Percentiles rank a stretch among this genome's conserved stretches.
phyloP scores from a whole-genome alignment of 2,113 vertebrate genomes.

The Micromys minutus region DNA sequence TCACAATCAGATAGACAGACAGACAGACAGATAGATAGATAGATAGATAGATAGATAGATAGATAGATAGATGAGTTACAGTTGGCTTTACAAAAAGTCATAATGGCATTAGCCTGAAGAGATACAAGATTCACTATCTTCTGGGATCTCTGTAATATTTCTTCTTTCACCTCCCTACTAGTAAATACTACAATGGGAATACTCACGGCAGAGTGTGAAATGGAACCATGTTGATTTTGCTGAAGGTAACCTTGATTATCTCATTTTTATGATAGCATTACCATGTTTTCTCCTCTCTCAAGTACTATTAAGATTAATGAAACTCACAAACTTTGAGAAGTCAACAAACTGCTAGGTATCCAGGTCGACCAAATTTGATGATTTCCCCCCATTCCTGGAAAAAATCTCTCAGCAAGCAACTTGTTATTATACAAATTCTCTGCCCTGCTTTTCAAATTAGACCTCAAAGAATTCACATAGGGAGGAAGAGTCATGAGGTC shows the following conservation, averaged over 20 bases:
- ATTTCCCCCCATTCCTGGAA: not conserved
- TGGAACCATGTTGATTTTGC: not conserved
- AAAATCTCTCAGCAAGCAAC: not conserved
- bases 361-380: not conserved
- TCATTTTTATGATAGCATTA: not conserved
- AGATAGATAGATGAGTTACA: not conserved
- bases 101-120: conserved; percentile 13
- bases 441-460: not conserved
- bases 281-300: not conserved
- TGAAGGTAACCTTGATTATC: conserved; percentile 3
- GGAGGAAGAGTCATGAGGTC: not conserved
- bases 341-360: not conserved
- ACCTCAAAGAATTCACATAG: not conserved
- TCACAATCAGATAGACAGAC: not conserved
- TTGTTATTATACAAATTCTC: not conserved
- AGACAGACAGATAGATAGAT: not conserved
- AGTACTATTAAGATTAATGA: conserved; percentile 4
- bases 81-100: conserved; percentile 18
- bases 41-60: not conserved
- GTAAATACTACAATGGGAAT: not conserved
- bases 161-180: not conserved
- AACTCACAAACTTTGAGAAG: not conserved
- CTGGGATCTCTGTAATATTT: not conserved
- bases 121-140: not conserved
- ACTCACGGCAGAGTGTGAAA: not conserved